Evolutionary conservation across 2,888 invertebrate species (phyloP), one percentile per base, ranked within the genome.

Genomic region (Dexiosoma caninum): DNA sequence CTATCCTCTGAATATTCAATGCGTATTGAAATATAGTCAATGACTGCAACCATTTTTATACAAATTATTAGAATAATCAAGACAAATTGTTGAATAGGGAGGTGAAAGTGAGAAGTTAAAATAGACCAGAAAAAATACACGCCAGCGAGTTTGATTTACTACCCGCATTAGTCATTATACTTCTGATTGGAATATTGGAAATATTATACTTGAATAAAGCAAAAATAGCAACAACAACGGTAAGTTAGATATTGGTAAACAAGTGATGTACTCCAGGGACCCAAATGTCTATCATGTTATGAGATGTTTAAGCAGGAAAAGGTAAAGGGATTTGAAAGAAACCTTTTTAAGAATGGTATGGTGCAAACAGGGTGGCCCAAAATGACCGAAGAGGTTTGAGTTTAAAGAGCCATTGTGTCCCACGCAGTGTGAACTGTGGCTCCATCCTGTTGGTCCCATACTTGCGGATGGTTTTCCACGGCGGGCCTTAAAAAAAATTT

Each of bases 41-140:
- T 71, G 66, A 67, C 30, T 70, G 40, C 57, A 76, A 40, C 66
- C 66, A 71, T 59, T 69, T 66, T 70, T 46, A 51, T 53, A 71
- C 62, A 76, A 81, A 81, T 81, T 81, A 81, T 81, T 69, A 72
- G 67, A 60, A 81, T 77, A 81, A 69, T 77, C 77, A 64, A 74
- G 70, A 76, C 66, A 72, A 72, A 72, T 72, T 72, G 44, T 55
- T 62, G 84, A 85, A 85, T 86, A 85, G 86, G 86, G 87, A 85
- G 74, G 76, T 64, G 75, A 80, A 83, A 74, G 44, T 53, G 75
- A 79, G 19, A 83, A 83, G 82, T 81, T 83, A 30, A 40, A 21
- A 14, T 46, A 74, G 64, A 57, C 66, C 83, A 62, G 32, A 35
- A 0, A 27, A 60, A 42, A 64, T 62, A 70, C 40, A 49, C 16